phyloP scores from a whole-genome alignment of 2,113 vertebrate genomes.

The Rhinolophus ferrumequinum region DNA sequence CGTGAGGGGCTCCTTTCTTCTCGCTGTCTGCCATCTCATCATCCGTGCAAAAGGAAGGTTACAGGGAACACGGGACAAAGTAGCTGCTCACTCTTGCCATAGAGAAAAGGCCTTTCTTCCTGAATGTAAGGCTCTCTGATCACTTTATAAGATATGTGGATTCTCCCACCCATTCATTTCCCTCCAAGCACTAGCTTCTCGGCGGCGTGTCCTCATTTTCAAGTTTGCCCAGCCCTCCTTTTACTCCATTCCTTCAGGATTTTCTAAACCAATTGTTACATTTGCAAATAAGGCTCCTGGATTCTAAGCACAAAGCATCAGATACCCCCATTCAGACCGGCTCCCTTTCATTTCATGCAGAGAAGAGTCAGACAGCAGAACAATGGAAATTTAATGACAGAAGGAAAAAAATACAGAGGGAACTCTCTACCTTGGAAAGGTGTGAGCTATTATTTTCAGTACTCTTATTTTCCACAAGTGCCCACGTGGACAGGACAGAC shows the following conservation, averaged over 20 bases:
- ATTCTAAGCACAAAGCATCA: neutral
- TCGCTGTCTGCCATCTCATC: neutral
- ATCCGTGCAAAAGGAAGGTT: neutral
- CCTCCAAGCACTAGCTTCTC: neutral
- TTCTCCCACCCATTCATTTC: neutral
- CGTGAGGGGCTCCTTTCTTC: neutral
- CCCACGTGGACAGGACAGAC: neutral
- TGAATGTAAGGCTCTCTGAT: neutral
- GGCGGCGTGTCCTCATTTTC: neutral
- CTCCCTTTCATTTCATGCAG: neutral
- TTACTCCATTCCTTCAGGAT: neutral
- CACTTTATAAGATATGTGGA: neutral
- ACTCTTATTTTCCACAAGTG: neutral
- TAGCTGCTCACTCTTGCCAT: neutral
- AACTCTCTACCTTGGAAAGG: slow-evolving; percentile 1
- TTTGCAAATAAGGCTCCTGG: neutral
- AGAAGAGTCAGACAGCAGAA: neutral
- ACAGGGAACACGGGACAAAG: neutral
- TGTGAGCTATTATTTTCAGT: neutral
- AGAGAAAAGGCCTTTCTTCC: neutral
- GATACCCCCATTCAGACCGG: neutral
- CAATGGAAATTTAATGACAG: neutral
- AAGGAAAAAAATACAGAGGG: neutral
- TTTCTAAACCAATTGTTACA: neutral
- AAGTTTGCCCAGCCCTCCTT: neutral